Percentiles rank a stretch among this genome's conserved stretches.
These are phyloP conservation scores for Phyllopteryx taeniolatus DNA, from an alignment of 2,113 vertebrate species.

Conservation along the genomic window DNA sequence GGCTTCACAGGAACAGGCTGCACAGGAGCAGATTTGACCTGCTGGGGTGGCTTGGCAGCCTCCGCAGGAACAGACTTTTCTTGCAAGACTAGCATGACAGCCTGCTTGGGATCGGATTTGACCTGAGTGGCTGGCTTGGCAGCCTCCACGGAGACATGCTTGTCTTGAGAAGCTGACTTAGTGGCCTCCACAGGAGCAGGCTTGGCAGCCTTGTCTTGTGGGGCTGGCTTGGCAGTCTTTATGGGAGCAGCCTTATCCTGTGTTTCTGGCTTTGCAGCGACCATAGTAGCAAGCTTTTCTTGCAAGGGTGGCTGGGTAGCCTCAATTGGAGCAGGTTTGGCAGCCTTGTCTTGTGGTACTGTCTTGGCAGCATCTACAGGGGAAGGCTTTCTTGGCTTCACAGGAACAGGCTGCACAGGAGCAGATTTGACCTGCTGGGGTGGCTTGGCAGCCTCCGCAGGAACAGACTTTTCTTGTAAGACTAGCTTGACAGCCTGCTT, in stretches of 20 bases:
- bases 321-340: not conserved
- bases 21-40: not conserved
- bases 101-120: not conserved
- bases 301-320: too few species aligned
- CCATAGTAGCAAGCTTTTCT: not conserved
- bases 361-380: not conserved
- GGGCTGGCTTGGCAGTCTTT: slow-evolving; percentile 5
- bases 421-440: not conserved
- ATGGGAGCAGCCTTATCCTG: not conserved
- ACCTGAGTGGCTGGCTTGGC: not conserved
- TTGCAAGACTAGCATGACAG: not conserved
- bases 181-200: not conserved
- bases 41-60: not conserved
- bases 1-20: not conserved
- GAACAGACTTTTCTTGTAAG: not conserved
- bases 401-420: not conserved
- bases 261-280: not conserved
- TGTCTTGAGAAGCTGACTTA: not conserved
- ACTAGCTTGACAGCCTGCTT: not conserved
- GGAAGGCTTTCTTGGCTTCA: not conserved
- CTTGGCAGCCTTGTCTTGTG: not conserved
- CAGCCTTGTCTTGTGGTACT: not conserved
- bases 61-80: not conserved
- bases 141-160: too few species aligned
- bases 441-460: not conserved